Conservation (phyloP, 2,888 invertebrate genomes). For the Colostygia pectinataria region DNA sequence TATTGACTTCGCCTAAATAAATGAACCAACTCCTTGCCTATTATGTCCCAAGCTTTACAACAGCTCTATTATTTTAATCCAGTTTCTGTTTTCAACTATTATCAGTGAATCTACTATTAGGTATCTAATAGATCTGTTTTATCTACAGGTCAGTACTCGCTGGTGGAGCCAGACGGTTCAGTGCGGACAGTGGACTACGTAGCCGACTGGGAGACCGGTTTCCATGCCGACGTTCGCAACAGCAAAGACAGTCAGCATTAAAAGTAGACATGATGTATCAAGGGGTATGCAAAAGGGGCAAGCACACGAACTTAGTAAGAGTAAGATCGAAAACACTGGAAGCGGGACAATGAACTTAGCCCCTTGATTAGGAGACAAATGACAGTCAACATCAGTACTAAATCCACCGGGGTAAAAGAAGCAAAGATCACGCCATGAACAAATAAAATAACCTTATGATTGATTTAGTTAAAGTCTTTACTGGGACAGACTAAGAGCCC, state of each 20-base stretch:
- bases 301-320: background rate
- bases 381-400: too few species aligned
- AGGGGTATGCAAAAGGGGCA: background rate
- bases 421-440: too few species aligned
- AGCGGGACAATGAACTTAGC: too few species aligned
- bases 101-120: background rate
- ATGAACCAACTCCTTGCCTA: too few species aligned
- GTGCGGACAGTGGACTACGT: slow-evolving; percentile 89
- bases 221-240: slow-evolving; percentile 88
- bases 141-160: slow-evolving; percentile 83
- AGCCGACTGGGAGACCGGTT: slow-evolving; percentile 91
- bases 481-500: too few species aligned
- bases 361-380: too few species aligned
- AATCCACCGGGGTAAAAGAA: too few species aligned
- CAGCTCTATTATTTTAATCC: background rate
- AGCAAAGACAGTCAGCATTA: slow-evolving; percentile 81
- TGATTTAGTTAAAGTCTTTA: too few species aligned
- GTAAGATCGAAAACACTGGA: background rate
- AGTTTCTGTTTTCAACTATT: background rate
- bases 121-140: slow-evolving; percentile 11
- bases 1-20: too few species aligned
- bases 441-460: too few species aligned
- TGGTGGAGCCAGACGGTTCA: slow-evolving; percentile 89
- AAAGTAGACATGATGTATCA: slow-evolving; percentile 12
- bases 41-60: too few species aligned